Percentiles rank a stretch among this genome's conserved stretches.
These are phyloP conservation scores for Propithecus perrieri DNA, from an alignment of 2,797 vertebrate genomes.

Conservation along the genomic window DNA sequence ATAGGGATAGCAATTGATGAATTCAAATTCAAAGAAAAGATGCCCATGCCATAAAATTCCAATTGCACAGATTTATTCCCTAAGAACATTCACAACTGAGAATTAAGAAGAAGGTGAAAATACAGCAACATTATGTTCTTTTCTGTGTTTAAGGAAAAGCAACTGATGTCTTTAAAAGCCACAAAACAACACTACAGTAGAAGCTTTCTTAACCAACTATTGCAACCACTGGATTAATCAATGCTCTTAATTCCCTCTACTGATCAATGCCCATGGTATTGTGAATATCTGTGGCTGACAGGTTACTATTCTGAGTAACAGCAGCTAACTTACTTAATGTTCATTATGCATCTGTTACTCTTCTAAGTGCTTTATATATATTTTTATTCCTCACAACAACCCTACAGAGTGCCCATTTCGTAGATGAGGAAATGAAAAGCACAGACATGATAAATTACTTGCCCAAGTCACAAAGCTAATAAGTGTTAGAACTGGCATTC, in stretches of 20 bases:
- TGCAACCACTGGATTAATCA: neutral
- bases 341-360: neutral
- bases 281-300: neutral
- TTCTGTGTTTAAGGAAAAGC: too few species aligned
- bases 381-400: neutral
- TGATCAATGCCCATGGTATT: neutral
- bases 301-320: neutral
- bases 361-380: neutral
- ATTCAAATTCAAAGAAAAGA: constrained; percentile 55
- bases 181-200: constrained; percentile 18
- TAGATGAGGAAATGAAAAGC: constrained; percentile 21
- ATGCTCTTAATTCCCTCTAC: neutral
- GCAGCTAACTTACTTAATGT: neutral
- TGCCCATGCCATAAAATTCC: neutral
- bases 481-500: neutral
- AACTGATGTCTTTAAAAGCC: neutral
- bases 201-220: constrained; percentile 57
- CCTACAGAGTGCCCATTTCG: neutral
- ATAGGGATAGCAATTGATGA: neutral
- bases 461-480: constrained; percentile 2
- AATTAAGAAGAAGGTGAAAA: neutral
- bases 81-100: neutral
- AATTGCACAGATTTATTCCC: neutral
- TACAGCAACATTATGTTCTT: neutral
- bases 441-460: constrained; percentile 29